Evolutionary conservation across 2,113 vertebrate species (phyloP), one percentile per base, ranked within the genome.

Genomic region (Phalacrocorax brasilianus): DNA sequence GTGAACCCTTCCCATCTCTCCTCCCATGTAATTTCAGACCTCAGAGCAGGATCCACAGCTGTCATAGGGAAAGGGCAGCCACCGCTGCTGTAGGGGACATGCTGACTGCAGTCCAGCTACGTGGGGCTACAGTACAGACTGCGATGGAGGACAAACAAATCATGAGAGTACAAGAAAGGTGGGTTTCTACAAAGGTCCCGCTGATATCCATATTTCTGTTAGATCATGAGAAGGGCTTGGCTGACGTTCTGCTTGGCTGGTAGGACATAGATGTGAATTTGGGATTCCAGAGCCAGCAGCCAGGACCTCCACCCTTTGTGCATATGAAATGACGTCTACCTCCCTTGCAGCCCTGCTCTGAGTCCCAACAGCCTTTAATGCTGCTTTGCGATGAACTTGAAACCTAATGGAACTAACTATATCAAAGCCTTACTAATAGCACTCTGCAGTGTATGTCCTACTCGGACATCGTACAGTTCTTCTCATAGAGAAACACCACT

Each of bases 81-180:
- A 1, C 27, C 19, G 38, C 45, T 47, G 38, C 28, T 1, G 0
- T 6, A 71, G 19, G 30, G 72, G 26, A 23, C 0, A 0, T 32
- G 44, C 59, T 83, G 65, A 28, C 21, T 77, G 58, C n/a, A 14
- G 52, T 59, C 44, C 58, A 38, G 44, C 38, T 65, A 32, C 55
- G 26, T 3, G 5, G 49, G 53, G 53, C 44, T 79, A 56, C 59
- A 23, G 22, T 38, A 8, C 61, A 15, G 40, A 52, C 45, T 8
- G 27, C 0, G 1, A 28, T 47, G 70, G 8, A 45, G 42, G 49
- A 30, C 35, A 45, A 61, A 55, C 20, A 49, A 53, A 32, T 32
- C 33, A 53, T 0, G 2, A 91, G 44, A 59, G 33, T 33, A 52
- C 17, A 59, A 52, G 52, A 23, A n/a, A 70, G 52, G 33, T 0